Base-by-base conservation (phyloP, 1,140 invertebrate species). In the Panulirus ornatus region DNA sequence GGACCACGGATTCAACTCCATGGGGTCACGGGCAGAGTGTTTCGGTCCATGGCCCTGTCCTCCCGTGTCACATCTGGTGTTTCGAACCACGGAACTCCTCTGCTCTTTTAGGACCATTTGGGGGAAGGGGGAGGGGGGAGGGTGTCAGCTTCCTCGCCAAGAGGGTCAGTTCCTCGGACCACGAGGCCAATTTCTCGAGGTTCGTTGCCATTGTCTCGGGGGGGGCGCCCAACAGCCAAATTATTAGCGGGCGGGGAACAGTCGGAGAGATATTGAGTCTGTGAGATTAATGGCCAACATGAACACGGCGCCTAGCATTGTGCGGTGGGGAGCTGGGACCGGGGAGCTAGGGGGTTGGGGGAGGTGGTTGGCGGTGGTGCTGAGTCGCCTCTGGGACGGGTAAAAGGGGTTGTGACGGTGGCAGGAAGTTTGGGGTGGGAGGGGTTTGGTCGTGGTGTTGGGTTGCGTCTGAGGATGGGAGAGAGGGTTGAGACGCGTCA, bases 251-350 rank as follows among this genome's bases (percentile, higher is more conserved):
- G 51, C 16, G 51, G n/a, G n/a, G 22, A 22, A 19, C 3, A 66
- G 58, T 66, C n/a, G 51, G 58, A 66, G 58, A 66, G 58, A 66
- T 66, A 66, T 66, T 66, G 58, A 66, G 58, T 66, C 58, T 66
- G 58, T 66, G 58, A 66, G 58, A 66, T 66, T 66, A 66, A 66
- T 66, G 58, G 30, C 58, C 58, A 6, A 5, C 14, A 27, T 6
- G 58, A 66, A 66, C 58, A 66, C 30, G 58, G 58, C 58, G 30
- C 58, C 58, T 66, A 5, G 5, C 58, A 3, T 66, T 22, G n/a
- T 5, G 3, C 0, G 58, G 58, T 22, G n/a, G n/a, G 58, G 51
- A 0, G 5, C 16, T 5, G 44, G 14, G 44, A 47, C 14, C 5
- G 44, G 5, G 44, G 44, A 6, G 44, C 44, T 47, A 14, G 44